These are phyloP conservation scores for Eupeodes latifasciatus DNA, from an alignment of 2,888 invertebrate species.

Conservation along the genomic window DNA sequence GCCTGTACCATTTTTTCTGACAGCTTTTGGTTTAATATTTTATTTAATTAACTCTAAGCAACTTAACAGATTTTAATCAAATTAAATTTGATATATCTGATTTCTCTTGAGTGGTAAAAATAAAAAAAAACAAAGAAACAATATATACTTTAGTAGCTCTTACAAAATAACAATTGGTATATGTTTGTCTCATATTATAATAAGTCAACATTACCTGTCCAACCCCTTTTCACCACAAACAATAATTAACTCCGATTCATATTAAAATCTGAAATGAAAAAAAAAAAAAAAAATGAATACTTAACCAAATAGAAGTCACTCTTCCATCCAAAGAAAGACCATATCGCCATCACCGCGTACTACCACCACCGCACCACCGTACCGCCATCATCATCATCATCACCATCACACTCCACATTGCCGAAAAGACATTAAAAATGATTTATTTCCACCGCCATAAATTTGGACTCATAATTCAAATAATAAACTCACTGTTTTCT, in stretches of 20 bases:
- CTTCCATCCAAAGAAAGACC: conserved; percentile 32
- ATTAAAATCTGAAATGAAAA: conserved; percentile 51
- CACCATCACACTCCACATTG: conserved; percentile 53
- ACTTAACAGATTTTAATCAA: conserved; percentile 1
- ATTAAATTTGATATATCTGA: not conserved
- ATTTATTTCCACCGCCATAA: conserved; percentile 73
- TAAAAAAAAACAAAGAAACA: not conserved
- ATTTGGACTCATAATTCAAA: conserved; percentile 76
- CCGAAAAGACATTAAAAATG: conserved; percentile 76
- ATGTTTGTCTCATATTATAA: not conserved
- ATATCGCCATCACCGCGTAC: not conserved
- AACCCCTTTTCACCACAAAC: conserved; percentile 44
- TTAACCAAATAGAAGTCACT: conserved; percentile 54
- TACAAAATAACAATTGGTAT: not conserved
- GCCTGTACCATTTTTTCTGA: too few species aligned
- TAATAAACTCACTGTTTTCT: conserved; percentile 72
- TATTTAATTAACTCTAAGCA: not conserved
- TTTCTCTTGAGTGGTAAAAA: not conserved
- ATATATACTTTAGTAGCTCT: not conserved
- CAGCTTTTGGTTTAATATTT: too few species aligned
- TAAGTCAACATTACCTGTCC: conserved; percentile 24
- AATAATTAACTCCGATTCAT: conserved; percentile 70
- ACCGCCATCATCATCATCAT: conserved; percentile 24
- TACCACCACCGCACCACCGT: conserved; percentile 9
- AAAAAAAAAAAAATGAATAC: conserved; percentile 11